These are phyloP conservation scores for Tyria jacobaeae DNA, from an alignment of 2,888 invertebrate genomes.

Conservation along the genomic window DNA sequence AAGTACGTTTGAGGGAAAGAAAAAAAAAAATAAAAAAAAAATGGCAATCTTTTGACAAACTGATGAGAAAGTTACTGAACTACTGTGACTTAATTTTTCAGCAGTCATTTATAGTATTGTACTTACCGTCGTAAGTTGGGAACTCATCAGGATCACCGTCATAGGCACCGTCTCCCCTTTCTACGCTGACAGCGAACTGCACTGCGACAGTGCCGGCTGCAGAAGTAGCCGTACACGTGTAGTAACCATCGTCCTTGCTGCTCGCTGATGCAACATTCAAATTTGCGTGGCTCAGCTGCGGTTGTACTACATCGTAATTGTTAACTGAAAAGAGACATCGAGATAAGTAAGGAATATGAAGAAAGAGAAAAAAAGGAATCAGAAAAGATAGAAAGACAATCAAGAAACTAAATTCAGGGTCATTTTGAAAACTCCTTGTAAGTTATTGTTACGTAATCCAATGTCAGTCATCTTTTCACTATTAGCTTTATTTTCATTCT, in stretches of 20 bases:
- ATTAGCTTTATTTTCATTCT: too few species aligned
- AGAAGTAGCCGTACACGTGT: slow-evolving; percentile 90
- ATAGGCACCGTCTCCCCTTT: slow-evolving; percentile 62
- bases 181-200: slow-evolving; percentile 87
- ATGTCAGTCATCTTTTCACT: too few species aligned
- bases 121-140: not conserved
- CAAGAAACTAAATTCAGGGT: too few species aligned
- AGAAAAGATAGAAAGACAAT: too few species aligned
- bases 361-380: too few species aligned
- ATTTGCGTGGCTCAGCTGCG: slow-evolving; percentile 66
- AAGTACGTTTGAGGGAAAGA: too few species aligned
- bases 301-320: slow-evolving; percentile 57
- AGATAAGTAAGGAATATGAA: not conserved
- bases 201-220: slow-evolving; percentile 88
- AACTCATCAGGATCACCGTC: not conserved
- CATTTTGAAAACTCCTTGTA: too few species aligned
- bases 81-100: not conserved
- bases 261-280: slow-evolving; percentile 61
- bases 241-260: slow-evolving; percentile 89
- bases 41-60: too few species aligned
- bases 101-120: not conserved
- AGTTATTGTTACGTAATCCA: too few species aligned
- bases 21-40: too few species aligned
- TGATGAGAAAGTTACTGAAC: too few species aligned
- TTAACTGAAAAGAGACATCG: slow-evolving; percentile 35